Evolutionary conservation across 2,113 vertebrate species (phyloP), one percentile per base, ranked within the genome.

Genomic region (Perca schrenkii): DNA sequence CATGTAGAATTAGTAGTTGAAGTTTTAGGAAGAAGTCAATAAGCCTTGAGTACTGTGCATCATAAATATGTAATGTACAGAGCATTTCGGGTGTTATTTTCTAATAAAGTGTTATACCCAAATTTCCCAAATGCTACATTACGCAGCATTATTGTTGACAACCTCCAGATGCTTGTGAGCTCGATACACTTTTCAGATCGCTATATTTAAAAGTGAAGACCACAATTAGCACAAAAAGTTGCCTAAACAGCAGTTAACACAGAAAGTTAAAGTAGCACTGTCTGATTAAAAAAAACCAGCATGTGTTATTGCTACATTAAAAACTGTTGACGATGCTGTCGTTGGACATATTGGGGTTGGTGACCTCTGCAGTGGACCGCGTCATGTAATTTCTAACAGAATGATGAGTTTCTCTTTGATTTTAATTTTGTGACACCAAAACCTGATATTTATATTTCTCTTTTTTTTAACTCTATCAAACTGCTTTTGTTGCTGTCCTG

Each of bases 81-180:
- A 31, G 6, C 12, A 34, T 31, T 31, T 31, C 31, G 31, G 31
- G 31, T 3, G 7, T 65, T 77, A 2, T 22, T 31, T 66, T 76
- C 3, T 4, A 43, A 54, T 15, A 16, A 7, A 22, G 12, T 50
- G 22, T 43, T 28, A 4, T 7, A 68, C 47, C 47, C 12, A 54
- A 4, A 62, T 62, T 17, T 76, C 12, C 31, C 34, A 17, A 17
- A 31, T 60, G 19, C 43, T 54, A 3, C 40, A 34, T 57, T 57
- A 14, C 21, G 2, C n/a, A 52, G 40, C 5, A 21, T 70, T 22
- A 58, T 60, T 73, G 60, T 34, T 60, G 43, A 56, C 47, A 46
- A 22, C 46, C 7, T 61, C 25, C 72, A 77, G 53, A 74, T 66
- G 43, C 54, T 65, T 36, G 15, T 21, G 15, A 60, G 67, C 46